These are phyloP conservation scores for Plecturocebus donacophilus DNA, from an alignment of 2,113 vertebrate genomes.

Conservation along the genomic window DNA sequence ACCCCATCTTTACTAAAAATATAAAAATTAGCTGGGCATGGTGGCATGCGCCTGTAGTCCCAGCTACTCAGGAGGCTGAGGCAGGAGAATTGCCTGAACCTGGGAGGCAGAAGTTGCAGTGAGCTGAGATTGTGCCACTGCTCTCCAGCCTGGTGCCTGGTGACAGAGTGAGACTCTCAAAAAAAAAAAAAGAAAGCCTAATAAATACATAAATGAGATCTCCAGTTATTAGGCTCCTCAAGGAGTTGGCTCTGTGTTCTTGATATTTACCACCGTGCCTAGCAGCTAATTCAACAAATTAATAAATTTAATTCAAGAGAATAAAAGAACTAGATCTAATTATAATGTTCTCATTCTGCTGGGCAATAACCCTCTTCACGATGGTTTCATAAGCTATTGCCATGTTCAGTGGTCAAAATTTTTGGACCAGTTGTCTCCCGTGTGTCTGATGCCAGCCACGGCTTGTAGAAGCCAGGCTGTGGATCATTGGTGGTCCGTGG, in stretches of 20 bases:
- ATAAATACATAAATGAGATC: background rate
- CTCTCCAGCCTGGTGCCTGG: too few relatives aligned
- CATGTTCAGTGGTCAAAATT: background rate
- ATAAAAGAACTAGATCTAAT: conserved; percentile 9
- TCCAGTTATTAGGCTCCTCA: background rate
- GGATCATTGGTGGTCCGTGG: background rate
- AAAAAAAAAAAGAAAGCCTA: too few relatives aligned
- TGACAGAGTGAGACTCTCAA: too few relatives aligned
- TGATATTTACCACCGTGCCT: background rate
- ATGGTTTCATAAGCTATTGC: background rate
- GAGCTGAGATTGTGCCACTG: too few relatives aligned
- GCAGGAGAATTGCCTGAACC: too few relatives aligned
- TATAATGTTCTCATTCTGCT: background rate
- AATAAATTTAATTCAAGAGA: background rate
- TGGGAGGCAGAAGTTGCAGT: too few relatives aligned
- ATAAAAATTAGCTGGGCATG: too few relatives aligned
- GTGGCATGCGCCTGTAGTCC: too few relatives aligned
- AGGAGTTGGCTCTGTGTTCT: background rate
- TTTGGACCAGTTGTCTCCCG: background rate
- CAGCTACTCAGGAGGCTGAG: too few relatives aligned
- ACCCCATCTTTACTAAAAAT: too few relatives aligned
- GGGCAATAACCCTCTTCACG: background rate
- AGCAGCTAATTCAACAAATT: background rate
- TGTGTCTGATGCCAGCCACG: background rate
- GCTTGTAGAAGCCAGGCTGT: background rate